Evolutionary conservation across 2,113 vertebrate species (phyloP).

Genomic region (Etheostoma spectabile): DNA sequence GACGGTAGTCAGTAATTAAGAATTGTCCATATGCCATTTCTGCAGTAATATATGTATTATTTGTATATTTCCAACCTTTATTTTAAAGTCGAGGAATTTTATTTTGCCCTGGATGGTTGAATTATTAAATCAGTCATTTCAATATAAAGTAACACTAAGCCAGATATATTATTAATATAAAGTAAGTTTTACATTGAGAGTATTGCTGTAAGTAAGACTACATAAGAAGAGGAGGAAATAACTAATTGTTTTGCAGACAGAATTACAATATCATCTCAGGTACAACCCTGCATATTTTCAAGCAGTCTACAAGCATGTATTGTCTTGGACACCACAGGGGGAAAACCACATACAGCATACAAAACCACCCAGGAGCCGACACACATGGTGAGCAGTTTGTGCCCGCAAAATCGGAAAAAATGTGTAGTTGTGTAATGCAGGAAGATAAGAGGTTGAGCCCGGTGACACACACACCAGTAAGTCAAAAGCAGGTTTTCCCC

Average conservation of each 20-base stretch:
- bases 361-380: slow-evolving; percentile 5
- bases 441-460: slow-evolving; percentile 43
- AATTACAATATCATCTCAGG: slow-evolving; percentile 27
- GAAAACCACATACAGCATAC: slow-evolving; percentile 7
- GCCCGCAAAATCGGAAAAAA: slow-evolving; percentile 1
- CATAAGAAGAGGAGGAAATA: slow-evolving; percentile 13
- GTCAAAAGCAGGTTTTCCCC: slow-evolving; percentile 31
- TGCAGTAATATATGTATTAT: neutral
- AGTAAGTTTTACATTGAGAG: neutral
- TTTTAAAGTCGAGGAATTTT: neutral
- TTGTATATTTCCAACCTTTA: neutral
- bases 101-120: neutral
- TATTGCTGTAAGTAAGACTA: neutral
- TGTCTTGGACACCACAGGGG: neutral
- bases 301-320: neutral
- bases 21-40: neutral
- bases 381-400: neutral
- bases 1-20: neutral
- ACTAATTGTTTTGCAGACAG: slow-evolving; percentile 21
- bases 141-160: neutral
- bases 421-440: slow-evolving; percentile 26
- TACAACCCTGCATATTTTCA: neutral
- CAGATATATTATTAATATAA: slow-evolving; percentile 3
- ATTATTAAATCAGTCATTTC: neutral
- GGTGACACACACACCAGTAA: slow-evolving; percentile 40